phyloP scores from a whole-genome alignment of 2,113 vertebrate species.

The Asarcornis scutulata region DNA sequence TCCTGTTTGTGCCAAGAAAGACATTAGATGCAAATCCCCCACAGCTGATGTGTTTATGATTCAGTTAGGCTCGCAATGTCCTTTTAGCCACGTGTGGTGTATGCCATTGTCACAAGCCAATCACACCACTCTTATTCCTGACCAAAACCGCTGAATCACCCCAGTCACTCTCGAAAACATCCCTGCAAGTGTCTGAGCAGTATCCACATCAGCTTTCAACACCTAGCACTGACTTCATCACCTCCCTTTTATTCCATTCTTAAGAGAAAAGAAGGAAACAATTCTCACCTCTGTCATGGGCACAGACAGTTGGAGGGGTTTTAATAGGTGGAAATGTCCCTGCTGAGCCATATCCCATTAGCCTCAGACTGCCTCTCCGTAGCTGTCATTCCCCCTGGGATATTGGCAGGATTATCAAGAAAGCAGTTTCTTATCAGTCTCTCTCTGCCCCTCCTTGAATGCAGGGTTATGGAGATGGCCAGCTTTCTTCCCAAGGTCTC shows the following conservation, averaged over 20 bases:
- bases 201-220: background rate
- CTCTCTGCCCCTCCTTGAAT: background rate
- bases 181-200: background rate
- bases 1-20: conserved; percentile 13
- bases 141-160: background rate
- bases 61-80: background rate
- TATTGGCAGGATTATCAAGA: background rate
- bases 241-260: background rate
- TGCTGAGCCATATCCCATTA: background rate
- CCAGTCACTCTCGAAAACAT: background rate
- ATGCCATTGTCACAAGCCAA: background rate
- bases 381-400: background rate
- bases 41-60: background rate
- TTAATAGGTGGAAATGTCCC: background rate
- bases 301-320: background rate
- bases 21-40: conserved; percentile 8
- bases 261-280: background rate
- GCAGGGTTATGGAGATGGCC: background rate
- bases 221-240: background rate
- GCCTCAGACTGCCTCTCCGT: background rate
- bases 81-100: background rate
- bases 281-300: background rate
- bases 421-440: background rate
- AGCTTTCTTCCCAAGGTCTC: background rate
- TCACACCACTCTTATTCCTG: background rate